A percentile compares a stretch with the other conserved stretches of the same genome.
These are phyloP conservation scores for Phataginus tricuspis DNA, from an alignment of 2,797 vertebrate species.

Conservation along the genomic window DNA sequence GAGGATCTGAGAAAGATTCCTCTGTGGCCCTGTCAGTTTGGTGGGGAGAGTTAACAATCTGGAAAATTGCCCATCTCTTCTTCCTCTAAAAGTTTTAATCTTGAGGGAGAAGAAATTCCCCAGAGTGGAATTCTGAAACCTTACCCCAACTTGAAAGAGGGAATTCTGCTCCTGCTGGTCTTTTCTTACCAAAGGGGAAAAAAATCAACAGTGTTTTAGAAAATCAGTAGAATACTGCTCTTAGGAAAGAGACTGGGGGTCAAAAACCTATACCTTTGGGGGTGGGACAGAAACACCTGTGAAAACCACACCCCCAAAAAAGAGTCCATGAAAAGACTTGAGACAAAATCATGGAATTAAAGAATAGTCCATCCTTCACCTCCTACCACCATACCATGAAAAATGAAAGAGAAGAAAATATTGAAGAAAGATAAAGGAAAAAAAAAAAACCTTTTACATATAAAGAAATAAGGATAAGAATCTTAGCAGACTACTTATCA, in stretches of 20 bases:
- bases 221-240: background rate
- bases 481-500: background rate
- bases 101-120: background rate
- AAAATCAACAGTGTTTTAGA: background rate
- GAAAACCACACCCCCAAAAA: background rate
- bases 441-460: background rate
- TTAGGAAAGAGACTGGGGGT: background rate
- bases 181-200: background rate
- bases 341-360: background rate
- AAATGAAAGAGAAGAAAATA: background rate
- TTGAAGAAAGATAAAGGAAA: background rate
- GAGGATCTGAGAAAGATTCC: background rate
- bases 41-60: background rate
- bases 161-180: background rate
- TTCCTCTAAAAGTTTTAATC: background rate
- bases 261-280: background rate
- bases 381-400: background rate
- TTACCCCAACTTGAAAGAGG: background rate
- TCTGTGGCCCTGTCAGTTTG: background rate
- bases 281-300: background rate
- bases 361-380: background rate
- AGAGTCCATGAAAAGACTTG: background rate
- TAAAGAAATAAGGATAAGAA: background rate
- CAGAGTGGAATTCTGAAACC: background rate
- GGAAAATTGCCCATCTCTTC: background rate